Conservation (phyloP, 2,113 vertebrate species). For the Zapornia atra region DNA sequence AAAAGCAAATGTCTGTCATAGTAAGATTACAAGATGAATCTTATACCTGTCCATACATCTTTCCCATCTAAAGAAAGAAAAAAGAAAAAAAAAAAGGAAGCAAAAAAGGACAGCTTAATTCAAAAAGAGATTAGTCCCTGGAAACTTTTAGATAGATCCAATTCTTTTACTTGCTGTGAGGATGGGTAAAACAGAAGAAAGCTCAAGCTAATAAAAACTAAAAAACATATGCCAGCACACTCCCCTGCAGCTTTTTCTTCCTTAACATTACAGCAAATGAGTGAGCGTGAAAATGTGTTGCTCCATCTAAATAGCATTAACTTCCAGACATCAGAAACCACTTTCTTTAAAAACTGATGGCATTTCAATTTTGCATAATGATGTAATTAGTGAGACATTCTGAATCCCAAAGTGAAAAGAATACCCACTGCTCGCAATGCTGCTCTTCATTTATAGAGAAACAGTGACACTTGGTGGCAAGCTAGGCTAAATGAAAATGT, state of each 20-base stretch:
- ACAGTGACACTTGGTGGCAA: conserved; percentile 45
- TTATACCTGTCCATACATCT: not conserved
- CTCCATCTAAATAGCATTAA: not conserved
- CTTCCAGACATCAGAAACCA: not conserved
- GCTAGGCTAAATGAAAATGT: not conserved
- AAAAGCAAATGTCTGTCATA: not conserved
- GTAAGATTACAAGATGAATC: not conserved
- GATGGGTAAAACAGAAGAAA: not conserved
- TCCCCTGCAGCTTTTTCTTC: not conserved
- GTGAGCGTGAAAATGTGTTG: not conserved
- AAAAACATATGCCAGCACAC: accelerated
- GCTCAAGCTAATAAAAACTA: not conserved
- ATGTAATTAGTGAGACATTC: not conserved
- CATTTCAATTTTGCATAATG: not conserved
- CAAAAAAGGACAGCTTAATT: not conserved
- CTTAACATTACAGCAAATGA: not conserved
- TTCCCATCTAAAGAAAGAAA: not conserved
- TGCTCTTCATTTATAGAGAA: not conserved
- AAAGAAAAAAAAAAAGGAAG: not conserved
- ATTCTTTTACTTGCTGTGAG: not conserved
- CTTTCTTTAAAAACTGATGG: not conserved
- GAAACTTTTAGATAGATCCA: not conserved
- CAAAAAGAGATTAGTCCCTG: not conserved
- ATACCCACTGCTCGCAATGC: accelerated
- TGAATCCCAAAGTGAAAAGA: not conserved